phyloP scores from a whole-genome alignment of 2,113 vertebrate genomes.

The Crotalus horridus region DNA sequence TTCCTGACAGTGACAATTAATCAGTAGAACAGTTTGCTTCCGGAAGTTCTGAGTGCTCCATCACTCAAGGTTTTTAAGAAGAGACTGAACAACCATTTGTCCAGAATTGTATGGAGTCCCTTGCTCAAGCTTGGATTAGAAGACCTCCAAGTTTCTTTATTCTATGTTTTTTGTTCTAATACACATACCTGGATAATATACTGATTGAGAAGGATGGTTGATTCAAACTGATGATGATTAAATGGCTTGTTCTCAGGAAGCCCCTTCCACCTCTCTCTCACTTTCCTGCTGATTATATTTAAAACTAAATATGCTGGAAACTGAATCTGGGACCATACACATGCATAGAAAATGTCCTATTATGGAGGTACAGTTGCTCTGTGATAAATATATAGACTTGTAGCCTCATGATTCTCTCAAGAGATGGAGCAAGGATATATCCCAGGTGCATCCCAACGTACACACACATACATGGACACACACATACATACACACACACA shows the following conservation, averaged over 20 bases:
- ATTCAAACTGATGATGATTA: not conserved
- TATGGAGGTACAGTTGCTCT: not conserved
- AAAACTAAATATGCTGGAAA: not conserved
- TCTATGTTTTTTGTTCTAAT: not conserved
- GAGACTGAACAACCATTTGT: too few relatives aligned
- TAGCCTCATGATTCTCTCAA: not conserved
- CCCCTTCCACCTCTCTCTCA: not conserved
- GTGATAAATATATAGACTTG: not conserved
- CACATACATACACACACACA: not conserved
- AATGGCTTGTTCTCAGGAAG: not conserved
- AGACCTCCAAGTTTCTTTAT: too few relatives aligned
- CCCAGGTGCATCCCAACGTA: not conserved
- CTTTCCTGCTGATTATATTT: not conserved
- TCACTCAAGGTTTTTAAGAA: too few relatives aligned
- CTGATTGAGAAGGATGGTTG: not conserved
- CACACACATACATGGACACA: not conserved
- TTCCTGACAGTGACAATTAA: too few relatives aligned
- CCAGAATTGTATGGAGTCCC: too few relatives aligned
- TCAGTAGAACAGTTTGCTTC: too few relatives aligned
- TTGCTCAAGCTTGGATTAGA: too few relatives aligned
- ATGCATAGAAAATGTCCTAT: not conserved
- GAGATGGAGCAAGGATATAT: too few relatives aligned
- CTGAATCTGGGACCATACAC: not conserved
- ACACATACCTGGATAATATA: not conserved
- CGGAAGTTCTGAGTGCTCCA: too few relatives aligned